Base-by-base conservation (phyloP, 2,888 invertebrate genomes). In the Quadriops clusia region DNA sequence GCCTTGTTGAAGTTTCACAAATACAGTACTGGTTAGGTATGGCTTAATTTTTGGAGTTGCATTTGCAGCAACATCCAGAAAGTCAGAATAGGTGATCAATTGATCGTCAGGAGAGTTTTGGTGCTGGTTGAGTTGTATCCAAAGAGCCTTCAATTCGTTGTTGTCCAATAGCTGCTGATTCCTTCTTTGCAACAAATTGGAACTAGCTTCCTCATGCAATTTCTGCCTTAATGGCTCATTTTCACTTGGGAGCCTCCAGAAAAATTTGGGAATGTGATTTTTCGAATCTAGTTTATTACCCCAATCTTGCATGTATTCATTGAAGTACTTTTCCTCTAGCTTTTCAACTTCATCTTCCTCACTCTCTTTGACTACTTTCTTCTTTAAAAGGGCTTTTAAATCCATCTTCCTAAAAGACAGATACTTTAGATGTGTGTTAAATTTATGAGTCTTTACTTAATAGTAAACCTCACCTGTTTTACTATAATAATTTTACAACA, bases 21-120 rank as follows among this genome's bases (percentile, higher is more conserved):
- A 95, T 8, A 89, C 76, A 43, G 75, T 76, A 0, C 91, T 78
- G 17, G 82, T 86, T 50, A 95, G 80, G 51, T 89, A 93, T 20
- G 77, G 53, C 37, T 54, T 54, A 3, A 56, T 47, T 51, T 58
- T 59, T 3, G 47, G 61, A 4, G 82, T 81, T 4, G 83, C 80
- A 38, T 80, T 65, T 39, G 74, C 68, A 12, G 76, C 72, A 5
- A 91, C 82, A 59, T 79, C 80, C 43, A 77, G 72, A 52, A 85
- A 93, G 58, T 89, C 86, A 39, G 75, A 69, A 56, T 89, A 93
- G 55, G 77, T 82, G 33, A 93, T 82, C 38, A 85, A 70, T 44
- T 89, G 77, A 47, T 91, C 90, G 37, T 86, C 85, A 38, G 73
- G 74, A 3, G 68, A 63, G 10, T 80, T 83, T 45, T 85, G 82